These are phyloP conservation scores for Saccostrea cuccullata DNA, from an alignment of 1,140 invertebrate species.

Conservation along the genomic window DNA sequence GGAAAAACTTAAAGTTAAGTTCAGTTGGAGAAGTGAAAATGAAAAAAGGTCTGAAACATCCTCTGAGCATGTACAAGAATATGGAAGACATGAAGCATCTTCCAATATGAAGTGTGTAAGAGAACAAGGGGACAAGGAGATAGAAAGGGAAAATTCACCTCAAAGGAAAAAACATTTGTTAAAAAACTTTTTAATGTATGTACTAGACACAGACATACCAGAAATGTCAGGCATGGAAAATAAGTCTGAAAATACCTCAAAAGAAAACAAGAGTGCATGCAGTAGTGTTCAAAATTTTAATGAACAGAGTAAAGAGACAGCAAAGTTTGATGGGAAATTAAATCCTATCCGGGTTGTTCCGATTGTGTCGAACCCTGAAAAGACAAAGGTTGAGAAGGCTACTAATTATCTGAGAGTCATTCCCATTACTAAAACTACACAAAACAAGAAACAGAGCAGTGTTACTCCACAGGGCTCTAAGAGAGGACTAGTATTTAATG, in stretches of 20 bases:
- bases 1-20: not conserved
- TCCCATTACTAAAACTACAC: not conserved
- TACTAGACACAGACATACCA: not conserved
- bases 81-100: not conserved
- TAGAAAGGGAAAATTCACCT: not conserved
- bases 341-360: not conserved
- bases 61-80: not conserved
- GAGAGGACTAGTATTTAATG: not conserved
- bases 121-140: not conserved
- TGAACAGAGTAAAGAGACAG: not conserved
- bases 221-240: not conserved
- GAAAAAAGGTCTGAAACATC: not conserved
- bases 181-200: not conserved
- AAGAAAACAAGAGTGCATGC: not conserved
- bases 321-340: not conserved
- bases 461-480: not conserved
- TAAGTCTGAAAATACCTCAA: not conserved
- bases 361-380: not conserved
- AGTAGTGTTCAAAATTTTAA: not conserved
- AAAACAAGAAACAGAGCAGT: not conserved
- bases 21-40: not conserved
- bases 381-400: not conserved
- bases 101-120: too few species aligned
- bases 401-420: not conserved
- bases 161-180: not conserved